These are phyloP conservation scores for Glaucidium brasilianum DNA, from an alignment of 2,113 vertebrate genomes.

Conservation along the genomic window DNA sequence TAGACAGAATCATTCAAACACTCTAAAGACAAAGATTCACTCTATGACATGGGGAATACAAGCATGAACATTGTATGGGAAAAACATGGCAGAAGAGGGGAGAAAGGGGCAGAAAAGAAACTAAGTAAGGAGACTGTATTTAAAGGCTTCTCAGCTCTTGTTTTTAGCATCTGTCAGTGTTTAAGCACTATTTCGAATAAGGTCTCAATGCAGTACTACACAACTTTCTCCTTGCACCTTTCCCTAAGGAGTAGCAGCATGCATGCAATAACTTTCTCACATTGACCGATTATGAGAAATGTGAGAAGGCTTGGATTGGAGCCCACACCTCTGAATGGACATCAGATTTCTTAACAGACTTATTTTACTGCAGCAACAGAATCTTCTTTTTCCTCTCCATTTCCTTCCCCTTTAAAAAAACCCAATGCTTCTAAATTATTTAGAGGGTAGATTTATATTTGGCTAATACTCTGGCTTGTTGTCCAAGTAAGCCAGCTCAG, in stretches of 20 bases:
- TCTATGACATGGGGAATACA: neutral
- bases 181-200: neutral
- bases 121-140: neutral
- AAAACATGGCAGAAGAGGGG: neutral
- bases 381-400: neutral
- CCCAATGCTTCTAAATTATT: neutral
- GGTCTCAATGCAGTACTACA: neutral
- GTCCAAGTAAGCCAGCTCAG: neutral
- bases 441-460: neutral
- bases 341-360: neutral
- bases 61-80: rapidly evolving
- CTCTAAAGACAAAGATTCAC: neutral
- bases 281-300: neutral
- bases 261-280: neutral
- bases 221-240: neutral
- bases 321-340: neutral
- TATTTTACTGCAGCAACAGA: neutral
- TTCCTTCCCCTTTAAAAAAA: neutral
- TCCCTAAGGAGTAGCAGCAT: neutral
- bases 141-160: neutral
- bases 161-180: neutral
- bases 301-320: neutral
- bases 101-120: neutral
- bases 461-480: neutral
- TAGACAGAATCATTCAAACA: neutral